Conservation (phyloP, 2,113 vertebrate genomes). For the Cinclus cinclus region DNA sequence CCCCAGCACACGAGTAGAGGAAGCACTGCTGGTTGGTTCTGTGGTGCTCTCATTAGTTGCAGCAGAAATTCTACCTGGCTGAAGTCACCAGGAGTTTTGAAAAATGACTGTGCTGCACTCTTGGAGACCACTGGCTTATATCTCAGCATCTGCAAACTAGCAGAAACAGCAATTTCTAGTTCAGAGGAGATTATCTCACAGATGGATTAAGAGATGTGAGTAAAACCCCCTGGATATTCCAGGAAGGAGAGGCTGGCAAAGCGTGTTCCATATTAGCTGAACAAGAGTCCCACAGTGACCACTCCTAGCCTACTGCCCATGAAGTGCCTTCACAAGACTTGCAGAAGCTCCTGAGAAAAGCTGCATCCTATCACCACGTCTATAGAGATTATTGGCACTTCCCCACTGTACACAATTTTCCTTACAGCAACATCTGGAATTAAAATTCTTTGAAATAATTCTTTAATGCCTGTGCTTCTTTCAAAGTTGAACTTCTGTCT, state of each 20-base stretch:
- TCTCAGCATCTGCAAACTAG: background rate
- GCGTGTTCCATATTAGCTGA: background rate
- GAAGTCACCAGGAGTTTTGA: background rate
- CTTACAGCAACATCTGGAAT: background rate
- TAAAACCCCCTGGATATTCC: background rate
- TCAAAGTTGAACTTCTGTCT: background rate
- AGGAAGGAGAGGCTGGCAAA: background rate
- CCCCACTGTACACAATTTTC: background rate
- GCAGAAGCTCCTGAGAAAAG: background rate
- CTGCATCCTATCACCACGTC: background rate
- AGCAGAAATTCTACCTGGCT: background rate
- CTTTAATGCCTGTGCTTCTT: background rate
- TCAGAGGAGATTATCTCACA: background rate
- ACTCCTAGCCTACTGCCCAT: fast-evolving
- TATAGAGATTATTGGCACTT: background rate
- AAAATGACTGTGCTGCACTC: background rate
- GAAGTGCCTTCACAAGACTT: background rate
- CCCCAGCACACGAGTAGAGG: background rate
- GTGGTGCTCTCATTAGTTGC: background rate
- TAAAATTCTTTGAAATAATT: background rate
- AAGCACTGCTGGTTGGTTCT: background rate
- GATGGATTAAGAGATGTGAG: background rate
- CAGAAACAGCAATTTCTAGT: background rate
- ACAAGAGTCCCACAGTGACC: background rate
- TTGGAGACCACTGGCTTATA: background rate